Evolutionary conservation across 2,113 vertebrate species (phyloP).

Genomic region (Prunella fulvescens): DNA sequence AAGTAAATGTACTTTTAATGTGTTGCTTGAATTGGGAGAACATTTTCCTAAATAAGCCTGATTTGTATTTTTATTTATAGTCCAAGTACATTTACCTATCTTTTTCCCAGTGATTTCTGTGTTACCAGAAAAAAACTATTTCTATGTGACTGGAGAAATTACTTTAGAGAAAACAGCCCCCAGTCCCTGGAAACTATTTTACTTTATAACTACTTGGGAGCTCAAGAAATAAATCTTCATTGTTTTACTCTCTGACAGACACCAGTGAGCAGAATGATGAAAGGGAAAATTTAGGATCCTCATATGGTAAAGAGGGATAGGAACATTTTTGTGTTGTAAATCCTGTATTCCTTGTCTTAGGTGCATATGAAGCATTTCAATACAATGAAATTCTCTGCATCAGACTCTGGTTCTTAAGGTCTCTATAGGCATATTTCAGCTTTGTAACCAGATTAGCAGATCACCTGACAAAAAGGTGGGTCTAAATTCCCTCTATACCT

Average conservation of each 20-base stretch:
- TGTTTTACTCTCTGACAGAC: neutral
- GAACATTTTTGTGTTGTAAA: neutral
- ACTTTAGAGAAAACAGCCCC: slow-evolving; percentile 1
- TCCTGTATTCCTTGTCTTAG: neutral
- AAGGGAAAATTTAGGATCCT: neutral
- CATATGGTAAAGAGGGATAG: neutral
- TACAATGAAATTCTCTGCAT: neutral
- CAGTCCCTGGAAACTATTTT: neutral
- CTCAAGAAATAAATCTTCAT: slow-evolving; percentile 13
- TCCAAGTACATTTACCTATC: slow-evolving; percentile 77
- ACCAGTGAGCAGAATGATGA: neutral
- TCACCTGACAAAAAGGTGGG: neutral
- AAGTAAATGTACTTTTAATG: neutral
- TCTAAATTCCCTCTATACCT: neutral
- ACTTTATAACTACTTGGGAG: neutral
- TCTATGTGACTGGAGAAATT: slow-evolving; percentile 84
- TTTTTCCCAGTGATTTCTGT: slow-evolving; percentile 83
- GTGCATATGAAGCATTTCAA: neutral
- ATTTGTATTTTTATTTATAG: slow-evolving; percentile 24
- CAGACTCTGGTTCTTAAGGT: neutral
- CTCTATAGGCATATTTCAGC: neutral
- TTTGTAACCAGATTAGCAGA: neutral
- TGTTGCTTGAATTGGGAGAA: neutral
- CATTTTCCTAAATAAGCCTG: neutral
- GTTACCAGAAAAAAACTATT: slow-evolving; percentile 82